Conservation (phyloP, 2,113 vertebrate genomes). For the Capricornis sumatraensis region DNA sequence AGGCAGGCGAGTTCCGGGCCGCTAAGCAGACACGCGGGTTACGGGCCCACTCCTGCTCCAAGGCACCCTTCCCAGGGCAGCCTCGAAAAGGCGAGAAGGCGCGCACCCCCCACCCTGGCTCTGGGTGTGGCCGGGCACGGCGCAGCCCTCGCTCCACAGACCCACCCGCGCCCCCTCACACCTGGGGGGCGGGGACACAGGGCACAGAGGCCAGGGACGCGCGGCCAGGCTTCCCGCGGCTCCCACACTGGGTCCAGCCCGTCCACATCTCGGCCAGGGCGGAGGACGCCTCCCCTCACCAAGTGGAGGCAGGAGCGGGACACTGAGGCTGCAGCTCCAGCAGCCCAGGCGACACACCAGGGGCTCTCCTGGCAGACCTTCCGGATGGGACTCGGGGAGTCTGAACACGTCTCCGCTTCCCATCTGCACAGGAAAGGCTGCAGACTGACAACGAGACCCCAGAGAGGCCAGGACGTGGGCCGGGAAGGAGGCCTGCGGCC, state of each 20-base stretch:
- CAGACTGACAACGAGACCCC: background rate
- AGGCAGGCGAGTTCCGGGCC: background rate
- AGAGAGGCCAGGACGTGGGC: background rate
- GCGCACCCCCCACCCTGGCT: background rate
- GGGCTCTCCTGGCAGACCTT: background rate
- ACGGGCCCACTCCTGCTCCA: background rate
- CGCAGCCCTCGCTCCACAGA: background rate
- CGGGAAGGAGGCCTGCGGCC: background rate
- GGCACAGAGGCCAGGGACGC: background rate
- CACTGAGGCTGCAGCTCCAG: background rate
- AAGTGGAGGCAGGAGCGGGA: background rate
- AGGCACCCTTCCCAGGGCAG: background rate
- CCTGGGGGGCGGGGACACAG: background rate
- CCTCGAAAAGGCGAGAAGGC: background rate
- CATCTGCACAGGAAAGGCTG: background rate
- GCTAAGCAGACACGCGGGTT: too few species aligned
- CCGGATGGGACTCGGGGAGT: background rate
- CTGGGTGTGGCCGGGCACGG: background rate
- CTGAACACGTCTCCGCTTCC: background rate
- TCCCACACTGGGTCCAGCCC: background rate
- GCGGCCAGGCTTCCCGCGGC: background rate
- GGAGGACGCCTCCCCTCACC: background rate
- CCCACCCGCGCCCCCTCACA: background rate
- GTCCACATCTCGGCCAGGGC: background rate
- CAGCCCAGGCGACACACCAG: accelerated